phyloP scores from a whole-genome alignment of 2,113 vertebrate species.

The Vicugna pacos region DNA sequence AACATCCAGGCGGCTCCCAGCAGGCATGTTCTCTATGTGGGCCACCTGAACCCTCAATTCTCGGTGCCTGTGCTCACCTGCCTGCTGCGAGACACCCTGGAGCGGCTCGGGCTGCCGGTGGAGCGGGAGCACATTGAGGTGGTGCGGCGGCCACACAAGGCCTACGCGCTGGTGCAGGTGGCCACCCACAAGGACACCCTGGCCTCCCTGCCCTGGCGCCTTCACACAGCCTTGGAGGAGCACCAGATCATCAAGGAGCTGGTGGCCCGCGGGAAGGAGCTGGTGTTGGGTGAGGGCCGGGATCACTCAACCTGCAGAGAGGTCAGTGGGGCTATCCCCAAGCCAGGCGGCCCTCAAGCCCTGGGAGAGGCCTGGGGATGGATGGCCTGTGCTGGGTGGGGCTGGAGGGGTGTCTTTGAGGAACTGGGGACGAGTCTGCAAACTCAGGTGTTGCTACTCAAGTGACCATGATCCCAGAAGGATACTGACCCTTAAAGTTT shows the following conservation, averaged over 20 bases:
- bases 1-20: background rate
- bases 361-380: background rate
- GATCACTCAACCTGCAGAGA: background rate
- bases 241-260: slow-evolving; percentile 62
- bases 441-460: background rate
- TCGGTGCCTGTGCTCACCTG: slow-evolving; percentile 53
- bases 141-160: background rate
- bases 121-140: slow-evolving; percentile 56
- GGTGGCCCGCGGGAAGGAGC: slow-evolving; percentile 66
- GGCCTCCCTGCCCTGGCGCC: slow-evolving; percentile 62
- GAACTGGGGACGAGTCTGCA: background rate
- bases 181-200: background rate
- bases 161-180: slow-evolving; percentile 52
- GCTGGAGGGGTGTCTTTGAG: background rate
- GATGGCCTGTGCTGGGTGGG: background rate
- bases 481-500: background rate
- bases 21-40: slow-evolving; percentile 24
- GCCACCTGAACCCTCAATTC: slow-evolving; percentile 82
- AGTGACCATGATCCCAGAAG: background rate
- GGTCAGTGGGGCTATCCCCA: slow-evolving; percentile 19
- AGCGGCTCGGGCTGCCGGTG: slow-evolving; percentile 22
- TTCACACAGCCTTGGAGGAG: slow-evolving; percentile 73
- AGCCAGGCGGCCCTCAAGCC: background rate
- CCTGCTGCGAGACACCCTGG: slow-evolving; percentile 79
- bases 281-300: slow-evolving; percentile 33